Evolutionary conservation across 2,113 vertebrate genomes (phyloP).

Genomic region (Zosterops lateralis): DNA sequence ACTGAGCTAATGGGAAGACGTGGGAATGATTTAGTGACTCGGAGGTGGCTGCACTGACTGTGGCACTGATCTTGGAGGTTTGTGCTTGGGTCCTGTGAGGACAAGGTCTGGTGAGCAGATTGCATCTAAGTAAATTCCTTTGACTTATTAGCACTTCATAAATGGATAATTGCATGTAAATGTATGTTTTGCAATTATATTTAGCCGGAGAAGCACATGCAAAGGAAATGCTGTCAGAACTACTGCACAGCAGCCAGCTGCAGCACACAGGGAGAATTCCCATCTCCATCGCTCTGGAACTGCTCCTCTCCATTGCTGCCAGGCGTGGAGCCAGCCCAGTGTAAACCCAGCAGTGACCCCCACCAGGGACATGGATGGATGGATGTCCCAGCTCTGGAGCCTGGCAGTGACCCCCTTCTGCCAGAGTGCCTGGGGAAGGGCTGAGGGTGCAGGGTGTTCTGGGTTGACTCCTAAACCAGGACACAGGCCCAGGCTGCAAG

Average conservation of each 20-base stretch:
- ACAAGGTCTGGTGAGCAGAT: slow-evolving; percentile 1
- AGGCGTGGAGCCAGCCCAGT: neutral
- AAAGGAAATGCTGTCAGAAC: neutral
- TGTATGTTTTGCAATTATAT: neutral
- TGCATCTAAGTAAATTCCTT: neutral
- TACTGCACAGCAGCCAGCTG: neutral
- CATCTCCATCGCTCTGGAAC: accelerated
- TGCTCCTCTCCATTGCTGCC: accelerated
- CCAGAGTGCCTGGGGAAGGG: neutral
- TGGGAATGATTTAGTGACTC: neutral
- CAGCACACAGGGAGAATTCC: neutral
- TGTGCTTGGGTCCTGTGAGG: neutral
- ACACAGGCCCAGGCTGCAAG: too few relatives aligned
- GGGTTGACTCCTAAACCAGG: too few relatives aligned
- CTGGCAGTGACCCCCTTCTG: neutral
- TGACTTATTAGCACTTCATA: neutral
- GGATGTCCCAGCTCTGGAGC: neutral
- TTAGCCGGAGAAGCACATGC: neutral
- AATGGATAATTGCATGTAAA: neutral
- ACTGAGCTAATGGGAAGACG: slow-evolving; percentile 2
- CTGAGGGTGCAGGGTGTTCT: accelerated
- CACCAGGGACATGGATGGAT: neutral
- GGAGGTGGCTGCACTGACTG: neutral
- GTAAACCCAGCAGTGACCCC: neutral
- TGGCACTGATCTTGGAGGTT: neutral